Base-by-base conservation (phyloP, 2,888 invertebrate species). In the Tetrapedia diversipes region DNA sequence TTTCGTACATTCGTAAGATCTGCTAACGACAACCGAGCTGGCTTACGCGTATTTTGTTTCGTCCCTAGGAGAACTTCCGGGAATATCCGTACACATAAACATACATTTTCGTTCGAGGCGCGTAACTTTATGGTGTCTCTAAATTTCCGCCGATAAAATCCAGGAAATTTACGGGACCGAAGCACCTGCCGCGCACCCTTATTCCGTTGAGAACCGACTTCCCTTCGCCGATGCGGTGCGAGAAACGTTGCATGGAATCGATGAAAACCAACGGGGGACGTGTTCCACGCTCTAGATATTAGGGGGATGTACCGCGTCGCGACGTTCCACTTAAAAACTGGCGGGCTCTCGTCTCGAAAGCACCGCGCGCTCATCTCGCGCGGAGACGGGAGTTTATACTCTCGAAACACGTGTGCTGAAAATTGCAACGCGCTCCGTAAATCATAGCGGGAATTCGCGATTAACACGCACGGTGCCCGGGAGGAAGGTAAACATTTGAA, bases 141-240 rank as follows among this genome's bases (percentile, higher is more conserved):
- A 88, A 88, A 88, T 88, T 86, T 71, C 81, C 76, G 66, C 78
- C 85, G 88, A 88, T 88, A 87, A 88, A 86, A 88, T 86, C 88
- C 81, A 54, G 72, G 77, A 81, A 85, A 86, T 88, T 87, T 86
- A 87, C 81, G 43, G 51, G 69, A 51, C 68, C 73, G 71, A 77
- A 84, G 70, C 77, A 72, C 74, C 78, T 68, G 78, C 78, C 68
- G 43, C 72, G 41, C n/a, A n/a, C 59, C 66, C 73, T 80, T 78
- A 83, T 74, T 77, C 61, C 61, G 27, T 22, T 47, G 22, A 47
- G 34, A 51, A 66, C 63, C 43, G 49, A 19, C 29, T 22, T 29
- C 14, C 54, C 68, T 41, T 22, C 45, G 41, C 66, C 56, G 49
- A 63, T 53, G 19, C 29, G 29, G 14, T 8, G 51, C 14, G n/a